Evolutionary conservation across 2,888 invertebrate genomes (phyloP).

Genomic region (Dioctria rufipes): DNA sequence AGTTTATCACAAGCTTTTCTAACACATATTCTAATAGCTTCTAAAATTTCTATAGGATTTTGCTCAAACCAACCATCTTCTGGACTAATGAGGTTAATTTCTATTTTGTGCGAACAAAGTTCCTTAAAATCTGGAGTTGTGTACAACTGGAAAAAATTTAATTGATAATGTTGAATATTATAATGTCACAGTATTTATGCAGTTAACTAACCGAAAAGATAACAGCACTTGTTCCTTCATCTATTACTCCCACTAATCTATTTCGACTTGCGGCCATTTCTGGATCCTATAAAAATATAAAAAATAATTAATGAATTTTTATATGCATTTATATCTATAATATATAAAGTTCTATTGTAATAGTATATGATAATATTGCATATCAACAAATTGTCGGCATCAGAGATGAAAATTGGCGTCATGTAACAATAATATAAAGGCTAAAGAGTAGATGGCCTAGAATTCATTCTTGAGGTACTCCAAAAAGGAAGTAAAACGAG

Average conservation of each 20-base stretch:
- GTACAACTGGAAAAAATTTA: conserved; percentile 76
- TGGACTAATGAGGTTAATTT: conserved; percentile 84
- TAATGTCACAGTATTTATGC: neutral
- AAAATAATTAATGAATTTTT: neutral
- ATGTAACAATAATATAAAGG: neutral
- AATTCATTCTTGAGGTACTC: neutral
- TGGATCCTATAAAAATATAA: conserved; percentile 2
- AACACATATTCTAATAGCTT: conserved; percentile 85
- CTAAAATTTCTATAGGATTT: conserved; percentile 88
- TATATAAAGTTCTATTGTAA: too few relatives aligned
- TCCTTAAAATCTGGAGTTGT: conserved; percentile 84
- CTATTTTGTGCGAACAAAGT: conserved; percentile 84
- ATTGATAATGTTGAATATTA: neutral
- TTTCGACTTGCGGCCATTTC: conserved; percentile 58
- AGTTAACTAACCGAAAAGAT: conserved; percentile 81
- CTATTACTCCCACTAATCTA: conserved; percentile 88
- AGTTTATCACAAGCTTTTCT: conserved; percentile 80
- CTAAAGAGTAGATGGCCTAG: neutral
- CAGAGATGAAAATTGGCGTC: too few relatives aligned
- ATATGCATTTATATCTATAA: too few relatives aligned
- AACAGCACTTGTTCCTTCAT: conserved; percentile 95
- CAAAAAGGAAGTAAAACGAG: neutral
- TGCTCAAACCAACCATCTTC: conserved; percentile 96
- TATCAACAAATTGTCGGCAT: too few relatives aligned
- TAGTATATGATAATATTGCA: too few relatives aligned